Base-by-base conservation (phyloP, 2,113 vertebrate species). In the Drymodes brunneopygia region DNA sequence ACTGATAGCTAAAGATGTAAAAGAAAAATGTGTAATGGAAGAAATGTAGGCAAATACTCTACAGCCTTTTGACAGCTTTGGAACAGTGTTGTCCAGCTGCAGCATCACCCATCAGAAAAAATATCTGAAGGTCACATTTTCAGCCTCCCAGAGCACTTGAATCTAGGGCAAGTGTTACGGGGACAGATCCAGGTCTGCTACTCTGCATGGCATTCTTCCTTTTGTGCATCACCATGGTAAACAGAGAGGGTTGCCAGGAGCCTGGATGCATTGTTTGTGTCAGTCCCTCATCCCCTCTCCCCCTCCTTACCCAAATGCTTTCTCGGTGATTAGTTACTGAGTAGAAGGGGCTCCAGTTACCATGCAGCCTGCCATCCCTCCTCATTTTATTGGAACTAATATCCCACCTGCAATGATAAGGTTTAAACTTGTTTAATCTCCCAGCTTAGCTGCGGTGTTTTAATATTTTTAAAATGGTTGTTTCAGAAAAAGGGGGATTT, bases 401-500 rank as follows among this genome's bases (percentile, higher is more conserved):
- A 96, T 96, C 95, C 95, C 89, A 97, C 95, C 95, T 92, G 95
- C 75, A 6, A 96, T 94, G 96, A 97, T 94, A 94, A 97, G 92
- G 91, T 95, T 97, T 94, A 94, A 94, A 96, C 92, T 95, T 96
- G 91, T 92, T 97, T 97, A 97, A 97, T 97, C 97, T 97, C 94
- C 94, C 86, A 91, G 97, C 95, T 97, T 97, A 97, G 93, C 85
- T 51, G 87, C 90, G 90, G 93, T 80, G 77, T 82, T 97, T 97
- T 97, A 97, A 97, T 97, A 97, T 97, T 96, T 97, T 97, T 97
- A 96, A 97, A 97, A 97, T 45, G 95, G 85, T 96, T 87, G 75
- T 88, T 95, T 96, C 77, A 92, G 94, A 94, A 92, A 94, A 88
- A 91, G 89, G 12, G 80, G 94, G 97, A 97, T 97, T 97, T 96